A percentile compares a stretch with the other conserved stretches of the same genome.
Evolutionary conservation across 2,113 vertebrate genomes (phyloP).

Genomic region (Prunella fulvescens): DNA sequence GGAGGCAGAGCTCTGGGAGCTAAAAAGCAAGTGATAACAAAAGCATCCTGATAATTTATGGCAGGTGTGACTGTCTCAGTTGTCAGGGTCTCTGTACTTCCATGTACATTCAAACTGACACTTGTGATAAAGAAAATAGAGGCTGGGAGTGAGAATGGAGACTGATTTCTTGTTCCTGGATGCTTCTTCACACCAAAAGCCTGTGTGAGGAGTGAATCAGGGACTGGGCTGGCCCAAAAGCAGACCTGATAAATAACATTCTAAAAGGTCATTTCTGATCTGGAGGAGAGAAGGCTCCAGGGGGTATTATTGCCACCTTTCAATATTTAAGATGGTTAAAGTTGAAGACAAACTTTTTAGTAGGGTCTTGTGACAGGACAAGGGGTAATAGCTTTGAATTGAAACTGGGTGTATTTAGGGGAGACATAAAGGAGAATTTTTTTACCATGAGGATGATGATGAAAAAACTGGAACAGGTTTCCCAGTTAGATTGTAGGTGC

Average conservation of each 20-base stretch:
- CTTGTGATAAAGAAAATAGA: background rate
- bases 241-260: background rate
- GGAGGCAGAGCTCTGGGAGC: background rate
- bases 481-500: background rate
- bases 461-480: background rate
- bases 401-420: background rate
- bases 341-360: background rate
- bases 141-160: background rate
- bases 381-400: background rate
- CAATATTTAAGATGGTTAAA: background rate
- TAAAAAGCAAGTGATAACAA: background rate
- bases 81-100: background rate
- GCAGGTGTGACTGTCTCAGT: background rate
- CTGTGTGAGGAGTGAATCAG: background rate
- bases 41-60: background rate
- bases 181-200: background rate
- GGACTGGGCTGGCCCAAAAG: background rate
- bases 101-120: background rate
- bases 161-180: background rate
- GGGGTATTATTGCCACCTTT: background rate
- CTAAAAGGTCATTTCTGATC: background rate
- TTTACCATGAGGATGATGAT: accelerated
- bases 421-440: background rate
- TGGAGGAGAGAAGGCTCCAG: background rate
- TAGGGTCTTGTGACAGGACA: background rate